Base-by-base conservation (phyloP, 2,113 vertebrate genomes). In the Cyanoderma ruficeps region DNA sequence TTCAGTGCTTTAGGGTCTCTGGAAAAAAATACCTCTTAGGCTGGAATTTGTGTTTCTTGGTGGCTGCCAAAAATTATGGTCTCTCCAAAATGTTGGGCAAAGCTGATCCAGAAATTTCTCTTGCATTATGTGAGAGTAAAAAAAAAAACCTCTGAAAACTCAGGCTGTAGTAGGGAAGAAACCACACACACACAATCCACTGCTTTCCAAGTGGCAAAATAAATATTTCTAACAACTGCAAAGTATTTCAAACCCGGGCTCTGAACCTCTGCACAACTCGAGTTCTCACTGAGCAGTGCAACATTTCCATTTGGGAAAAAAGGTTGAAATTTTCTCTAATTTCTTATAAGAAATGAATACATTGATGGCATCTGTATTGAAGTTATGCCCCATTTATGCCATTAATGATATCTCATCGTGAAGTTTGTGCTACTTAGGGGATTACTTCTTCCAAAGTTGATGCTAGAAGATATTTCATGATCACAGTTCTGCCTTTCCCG, bases 361-460 rank as follows among this genome's bases (percentile, higher is more conserved):
- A 16, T 83, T 86, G 79, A 65, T 92, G 42, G 55, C 7, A 77
- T 83, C 52, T 44, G 7, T 81, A 30, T 61, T 60, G 76, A 88
- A 94, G 85, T 91, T 81, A 88, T 74, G 87, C 65, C 71, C 64
- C 92, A 90, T 95, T 96, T 93, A 68, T 90, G 64, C 52, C 44
- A 11, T 88, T 93, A 95, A 83, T 90, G 93, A 81, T 85, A 81
- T 67, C 28, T 88, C 44, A 30, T 49, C 14, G 39, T 50, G 55
- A 53, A 52, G 42, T 65, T 88, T 90, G 35, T 83, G 55, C 56
- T 56, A 1, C 60, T 90, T 74, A 68, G n/a, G 72, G 76, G 27
- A 86, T 92, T 92, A 27, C 5, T 78, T 64, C 50, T 94, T 92
- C 56, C 41, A 52, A 50, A 74, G 68, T 3, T 53, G 33, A 23